Conservation (phyloP, 2,113 vertebrate species). For the Phalacrocorax carbo region DNA sequence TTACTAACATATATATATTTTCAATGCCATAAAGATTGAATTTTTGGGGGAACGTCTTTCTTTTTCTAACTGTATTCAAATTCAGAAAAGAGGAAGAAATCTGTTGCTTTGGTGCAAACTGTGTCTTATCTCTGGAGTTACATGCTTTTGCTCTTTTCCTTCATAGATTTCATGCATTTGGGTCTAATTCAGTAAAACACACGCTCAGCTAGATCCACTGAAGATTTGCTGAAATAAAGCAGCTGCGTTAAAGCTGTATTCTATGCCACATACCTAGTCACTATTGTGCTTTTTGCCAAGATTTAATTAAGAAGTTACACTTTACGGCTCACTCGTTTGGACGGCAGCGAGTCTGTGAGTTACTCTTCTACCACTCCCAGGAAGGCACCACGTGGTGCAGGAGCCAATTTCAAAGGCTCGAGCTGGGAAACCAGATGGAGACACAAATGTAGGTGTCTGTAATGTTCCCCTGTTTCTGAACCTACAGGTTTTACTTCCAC, state of each 20-base stretch:
- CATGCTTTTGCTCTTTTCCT: background rate
- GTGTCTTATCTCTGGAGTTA: background rate
- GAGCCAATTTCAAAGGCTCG: background rate
- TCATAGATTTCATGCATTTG: background rate
- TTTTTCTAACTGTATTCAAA: background rate
- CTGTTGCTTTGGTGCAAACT: background rate
- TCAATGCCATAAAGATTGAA: background rate
- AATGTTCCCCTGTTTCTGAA: background rate
- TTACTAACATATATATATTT: background rate
- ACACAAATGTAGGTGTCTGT: background rate
- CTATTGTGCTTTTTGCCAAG: background rate
- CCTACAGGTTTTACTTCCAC: background rate
- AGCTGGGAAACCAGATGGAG: background rate
- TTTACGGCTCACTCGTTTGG: background rate
- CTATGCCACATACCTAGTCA: background rate
- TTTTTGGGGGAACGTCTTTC: background rate
- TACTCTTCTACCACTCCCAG: background rate
- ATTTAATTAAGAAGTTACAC: background rate
- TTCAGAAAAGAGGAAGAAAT: background rate
- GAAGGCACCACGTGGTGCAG: rapidly evolving
- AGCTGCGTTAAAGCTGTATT: background rate
- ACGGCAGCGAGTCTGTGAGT: background rate
- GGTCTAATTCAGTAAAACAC: background rate
- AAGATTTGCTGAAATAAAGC: background rate
- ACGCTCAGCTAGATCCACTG: background rate